Evolutionary conservation across 2,113 vertebrate genomes (phyloP).

Genomic region (Dromaius novaehollandiae): DNA sequence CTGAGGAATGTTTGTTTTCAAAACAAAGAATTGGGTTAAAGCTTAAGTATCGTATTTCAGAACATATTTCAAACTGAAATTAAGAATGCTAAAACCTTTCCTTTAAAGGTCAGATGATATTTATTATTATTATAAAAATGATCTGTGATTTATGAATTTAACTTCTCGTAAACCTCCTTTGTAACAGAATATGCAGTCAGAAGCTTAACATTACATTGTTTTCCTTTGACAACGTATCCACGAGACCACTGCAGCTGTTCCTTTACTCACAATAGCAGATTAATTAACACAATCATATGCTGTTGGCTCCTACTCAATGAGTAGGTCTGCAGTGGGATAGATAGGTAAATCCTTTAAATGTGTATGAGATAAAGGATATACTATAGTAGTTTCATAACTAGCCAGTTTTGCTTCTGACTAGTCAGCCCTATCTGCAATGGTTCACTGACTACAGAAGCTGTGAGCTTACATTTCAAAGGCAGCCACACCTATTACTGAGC

Average conservation of each 20-base stretch:
- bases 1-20: constrained; percentile 89
- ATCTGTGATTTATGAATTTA: constrained; percentile 98
- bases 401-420: constrained; percentile 88
- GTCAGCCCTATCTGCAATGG: constrained; percentile 83
- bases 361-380: constrained; percentile 90
- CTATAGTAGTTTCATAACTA: constrained; percentile 86
- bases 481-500: constrained; percentile 76
- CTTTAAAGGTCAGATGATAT: constrained; percentile 98
- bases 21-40: constrained; percentile 86
- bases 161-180: constrained; percentile 94
- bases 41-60: constrained; percentile 91
- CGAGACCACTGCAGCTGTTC: constrained; percentile 98
- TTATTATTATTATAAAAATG: constrained; percentile 89
- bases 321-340: constrained; percentile 97
- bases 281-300: constrained; percentile 99
- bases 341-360: constrained; percentile 99
- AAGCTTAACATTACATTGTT: constrained; percentile 99
- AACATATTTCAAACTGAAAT: constrained; percentile 93
- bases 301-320: constrained; percentile 97
- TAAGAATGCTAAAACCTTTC: constrained; percentile 88
- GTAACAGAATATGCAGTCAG: constrained; percentile 97
- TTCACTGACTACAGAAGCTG: constrained; percentile 71
- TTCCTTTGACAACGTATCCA: constrained; percentile 98
- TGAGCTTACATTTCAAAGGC: constrained; percentile 74
- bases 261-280: constrained; percentile 99